Evolutionary conservation across 2,113 vertebrate species (phyloP), one percentile per base, ranked within the genome.

Genomic region (Megaleporinus macrocephalus): DNA sequence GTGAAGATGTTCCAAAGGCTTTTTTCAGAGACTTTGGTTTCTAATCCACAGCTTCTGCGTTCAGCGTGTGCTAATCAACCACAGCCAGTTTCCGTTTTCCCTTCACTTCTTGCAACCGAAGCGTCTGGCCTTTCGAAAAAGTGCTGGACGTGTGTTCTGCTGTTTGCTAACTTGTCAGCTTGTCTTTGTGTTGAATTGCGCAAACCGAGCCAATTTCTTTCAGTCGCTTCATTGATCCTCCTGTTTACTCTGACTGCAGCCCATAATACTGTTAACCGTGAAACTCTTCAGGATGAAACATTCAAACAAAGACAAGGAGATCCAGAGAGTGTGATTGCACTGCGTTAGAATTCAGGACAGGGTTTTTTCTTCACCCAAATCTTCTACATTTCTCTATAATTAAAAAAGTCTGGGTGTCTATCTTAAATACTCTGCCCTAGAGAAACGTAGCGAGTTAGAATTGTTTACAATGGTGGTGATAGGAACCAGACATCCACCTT

Each of bases 101-200:
- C 49, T 18, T 24, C 33, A 73, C 65, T 75, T 83, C 66, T 76
- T 79, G 27, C 72, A 66, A 57, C 44, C 59, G 3, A 63, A 79
- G 41, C 63, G 12, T 72, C 76, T 76, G 68, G 69, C 36, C 33
- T 36, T 62, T 53, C 41, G 33, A 26, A 62, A 11, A n/a, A 49
- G 16, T 26, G 63, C 57, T 26, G 12, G 12, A 24, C 65, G n/a
- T 13, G 26, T 55, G 13, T 11, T 27, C 10, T 16, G 29, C 57
- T 75, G n/a, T 59, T 75, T 44, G 18, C 24, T 73, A n/a, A 49
- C 55, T 72, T 1, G 27, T 80, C 69, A 73, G 69, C 22, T 18
- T 41, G 5, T n/a, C 29, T n/a, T 1, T 1, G 20, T n/a, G 14
- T 24, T n/a, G 5, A 7, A 14, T 73, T 80, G 12, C 3, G 24